These are phyloP conservation scores for Sminthurinus aureus DNA, from an alignment of 2,888 invertebrate genomes.

Conservation along the genomic window DNA sequence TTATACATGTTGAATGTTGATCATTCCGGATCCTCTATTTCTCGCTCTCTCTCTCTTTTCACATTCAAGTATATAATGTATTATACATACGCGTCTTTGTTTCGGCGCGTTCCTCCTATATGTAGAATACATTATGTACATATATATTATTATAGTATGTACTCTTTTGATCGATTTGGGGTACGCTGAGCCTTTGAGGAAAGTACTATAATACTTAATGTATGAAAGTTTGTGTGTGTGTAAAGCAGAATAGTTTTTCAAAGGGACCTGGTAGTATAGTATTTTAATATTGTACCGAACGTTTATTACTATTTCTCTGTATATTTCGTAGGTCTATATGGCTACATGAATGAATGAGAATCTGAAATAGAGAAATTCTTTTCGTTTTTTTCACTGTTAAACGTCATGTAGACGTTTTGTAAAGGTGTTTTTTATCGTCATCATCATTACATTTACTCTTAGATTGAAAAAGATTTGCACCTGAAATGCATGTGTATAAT, in stretches of 20 bases:
- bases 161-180: background rate
- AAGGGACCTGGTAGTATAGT: background rate
- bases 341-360: too few species aligned
- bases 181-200: constrained; percentile 1
- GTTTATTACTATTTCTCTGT: too few species aligned
- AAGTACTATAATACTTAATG: background rate
- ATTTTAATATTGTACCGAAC: background rate
- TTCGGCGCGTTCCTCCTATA: background rate
- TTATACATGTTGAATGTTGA: background rate
- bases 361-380: too few species aligned
- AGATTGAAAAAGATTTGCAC: too few species aligned
- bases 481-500: too few species aligned
- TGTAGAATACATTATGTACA: too few species aligned
- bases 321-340: too few species aligned
- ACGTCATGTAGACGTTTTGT: too few species aligned
- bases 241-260: background rate
- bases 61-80: too few species aligned
- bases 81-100: background rate
- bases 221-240: background rate
- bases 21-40: background rate
- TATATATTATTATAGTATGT: background rate
- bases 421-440: too few species aligned
- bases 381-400: too few species aligned
- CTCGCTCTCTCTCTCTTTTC: background rate
- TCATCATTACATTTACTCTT: too few species aligned